These are phyloP conservation scores for Malurus melanocephalus DNA, from an alignment of 2,113 vertebrate species.

Conservation along the genomic window DNA sequence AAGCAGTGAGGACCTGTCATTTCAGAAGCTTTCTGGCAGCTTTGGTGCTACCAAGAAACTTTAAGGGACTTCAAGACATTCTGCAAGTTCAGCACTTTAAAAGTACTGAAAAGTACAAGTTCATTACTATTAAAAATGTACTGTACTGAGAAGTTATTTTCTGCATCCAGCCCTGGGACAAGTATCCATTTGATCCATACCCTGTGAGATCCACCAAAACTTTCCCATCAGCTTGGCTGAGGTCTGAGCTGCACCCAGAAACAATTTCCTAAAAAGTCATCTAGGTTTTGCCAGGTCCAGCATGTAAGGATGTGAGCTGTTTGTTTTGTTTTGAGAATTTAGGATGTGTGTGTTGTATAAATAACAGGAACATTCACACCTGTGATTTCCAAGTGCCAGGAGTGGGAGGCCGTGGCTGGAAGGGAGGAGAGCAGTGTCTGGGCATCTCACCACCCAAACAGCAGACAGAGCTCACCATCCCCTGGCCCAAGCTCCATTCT, in stretches of 20 bases:
- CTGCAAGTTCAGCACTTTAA: not conserved
- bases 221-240: not conserved
- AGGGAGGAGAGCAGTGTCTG: not conserved
- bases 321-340: not conserved
- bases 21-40: not conserved
- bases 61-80: not conserved
- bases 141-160: not conserved
- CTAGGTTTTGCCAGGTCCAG: not conserved
- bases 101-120: too few relatives aligned
- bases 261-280: not conserved
- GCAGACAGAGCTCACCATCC: not conserved
- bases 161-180: not conserved
- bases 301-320: not conserved
- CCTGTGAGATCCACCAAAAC: not conserved
- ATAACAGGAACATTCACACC: accelerated
- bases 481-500: not conserved
- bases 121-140: too few relatives aligned
- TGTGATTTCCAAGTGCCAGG: not conserved
- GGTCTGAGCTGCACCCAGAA: not conserved
- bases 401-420: not conserved
- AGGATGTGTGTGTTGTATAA: not conserved
- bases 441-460: accelerated
- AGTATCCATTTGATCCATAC: not conserved
- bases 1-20: not conserved
- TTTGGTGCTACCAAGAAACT: not conserved